Evolutionary conservation across 2,113 vertebrate genomes (phyloP), one percentile per base, ranked within the genome.

Genomic region (Procavia capensis): DNA sequence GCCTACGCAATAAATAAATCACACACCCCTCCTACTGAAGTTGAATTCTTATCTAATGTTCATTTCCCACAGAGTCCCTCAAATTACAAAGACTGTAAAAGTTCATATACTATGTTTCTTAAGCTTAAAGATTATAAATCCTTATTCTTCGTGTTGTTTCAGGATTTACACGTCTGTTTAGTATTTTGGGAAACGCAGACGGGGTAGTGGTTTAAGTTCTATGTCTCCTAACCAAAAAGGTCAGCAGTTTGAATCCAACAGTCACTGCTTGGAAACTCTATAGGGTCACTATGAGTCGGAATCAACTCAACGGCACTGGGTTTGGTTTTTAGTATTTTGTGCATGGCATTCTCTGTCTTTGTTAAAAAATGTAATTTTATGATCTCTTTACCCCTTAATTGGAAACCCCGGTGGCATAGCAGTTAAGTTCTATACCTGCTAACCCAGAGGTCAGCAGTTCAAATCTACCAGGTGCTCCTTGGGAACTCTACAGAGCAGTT

Each of bases 1-100:
- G 93, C 45, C 83, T 93, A 70, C 0, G 11, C 61, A 87, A 91
- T 93, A 95, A 93, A 95, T 97, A 97, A 95, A 95, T 84, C 88
- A 59, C 45, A 61, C 34, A 34, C 79, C 83, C 19, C 59, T 91
- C 86, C 66, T 61, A 82, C 0, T 75, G n/a, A 96, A 34, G 74
- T 63, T 57, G 80, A 94, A 95, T 81, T 86, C 86, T 85, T n/a
- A 92, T 57, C 88, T 91, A 85, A 79, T 45, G 14, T 82, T 91
- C 50, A 95, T 87, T 97, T 94, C 79, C 79, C 82, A 93, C 36
- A 92, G 81, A 66, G 85, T n/a, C 17, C 50, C 92, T 76, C 76
- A 90, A 74, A 92, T 81, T 90, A 90, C 24, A 91, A 94, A 85
- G 54, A 78, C 81, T 66, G 66, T 79, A 93, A 92, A 95, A 75